These are phyloP conservation scores for Megaceryle torquata DNA, from an alignment of 2,113 vertebrate species.

Conservation along the genomic window DNA sequence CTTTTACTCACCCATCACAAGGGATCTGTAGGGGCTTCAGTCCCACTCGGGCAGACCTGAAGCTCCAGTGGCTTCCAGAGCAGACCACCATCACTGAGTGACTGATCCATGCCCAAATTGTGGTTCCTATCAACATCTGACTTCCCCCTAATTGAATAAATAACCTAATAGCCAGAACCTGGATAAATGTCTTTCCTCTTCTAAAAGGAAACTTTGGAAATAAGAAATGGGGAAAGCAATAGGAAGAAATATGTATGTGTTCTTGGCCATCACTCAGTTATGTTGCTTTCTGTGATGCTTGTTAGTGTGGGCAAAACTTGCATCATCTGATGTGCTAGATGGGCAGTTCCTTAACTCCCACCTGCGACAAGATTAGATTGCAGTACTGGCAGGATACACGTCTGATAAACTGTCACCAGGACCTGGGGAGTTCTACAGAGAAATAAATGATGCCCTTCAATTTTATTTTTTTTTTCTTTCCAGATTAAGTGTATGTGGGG, in stretches of 20 bases:
- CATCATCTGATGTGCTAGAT: neutral
- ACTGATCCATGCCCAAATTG: neutral
- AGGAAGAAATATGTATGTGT: neutral
- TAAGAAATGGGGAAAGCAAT: neutral
- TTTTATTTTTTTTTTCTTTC: neutral
- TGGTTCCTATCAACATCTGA: neutral
- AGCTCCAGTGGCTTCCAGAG: neutral
- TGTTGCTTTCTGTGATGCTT: neutral
- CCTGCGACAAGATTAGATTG: neutral
- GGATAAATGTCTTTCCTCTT: neutral
- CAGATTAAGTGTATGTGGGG: neutral
- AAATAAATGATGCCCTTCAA: neutral
- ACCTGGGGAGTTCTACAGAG: neutral
- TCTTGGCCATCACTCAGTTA: neutral
- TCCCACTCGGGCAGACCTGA: fast-evolving
- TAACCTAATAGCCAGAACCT: neutral
- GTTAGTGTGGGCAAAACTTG: neutral
- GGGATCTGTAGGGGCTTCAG: neutral
- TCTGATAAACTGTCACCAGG: neutral
- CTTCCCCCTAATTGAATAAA: neutral
- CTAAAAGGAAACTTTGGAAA: neutral
- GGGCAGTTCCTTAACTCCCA: neutral
- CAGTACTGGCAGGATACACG: neutral
- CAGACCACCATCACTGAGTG: neutral
- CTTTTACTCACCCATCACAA: neutral